Percentiles rank a stretch among this genome's conserved stretches.
These are phyloP conservation scores for Halichoerus grypus DNA, from an alignment of 2,113 vertebrate genomes.

Conservation along the genomic window DNA sequence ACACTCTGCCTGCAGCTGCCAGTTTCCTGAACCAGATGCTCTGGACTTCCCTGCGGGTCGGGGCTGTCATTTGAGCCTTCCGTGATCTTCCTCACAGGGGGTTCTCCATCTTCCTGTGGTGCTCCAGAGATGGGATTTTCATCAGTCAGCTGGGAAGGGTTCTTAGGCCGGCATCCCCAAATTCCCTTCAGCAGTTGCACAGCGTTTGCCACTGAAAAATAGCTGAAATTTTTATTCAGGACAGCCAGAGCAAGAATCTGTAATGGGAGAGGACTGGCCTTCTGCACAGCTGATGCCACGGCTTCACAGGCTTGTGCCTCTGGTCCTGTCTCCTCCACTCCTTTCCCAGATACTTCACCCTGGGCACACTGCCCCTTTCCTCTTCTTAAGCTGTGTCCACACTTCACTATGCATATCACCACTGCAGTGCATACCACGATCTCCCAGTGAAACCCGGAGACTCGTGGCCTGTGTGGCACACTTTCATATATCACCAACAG, in stretches of 20 bases:
- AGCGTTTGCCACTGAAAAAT: not conserved
- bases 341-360: not conserved
- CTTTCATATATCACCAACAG: not conserved
- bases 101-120: not conserved
- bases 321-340: not conserved
- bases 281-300: rapidly evolving
- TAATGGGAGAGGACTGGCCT: not conserved
- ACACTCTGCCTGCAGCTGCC: not conserved
- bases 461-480: not conserved
- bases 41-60: too few relatives aligned
- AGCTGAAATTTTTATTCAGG: not conserved
- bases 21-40: not conserved
- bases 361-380: not conserved
- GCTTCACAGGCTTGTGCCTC: not conserved
- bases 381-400: not conserved
- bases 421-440: not conserved
- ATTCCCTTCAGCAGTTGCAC: not conserved
- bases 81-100: not conserved
- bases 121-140: not conserved
- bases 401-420: not conserved
- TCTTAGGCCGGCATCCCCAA: not conserved
- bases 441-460: not conserved
- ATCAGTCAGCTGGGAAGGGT: not conserved
- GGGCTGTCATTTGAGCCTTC: not conserved
- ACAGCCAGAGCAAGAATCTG: not conserved